These are phyloP conservation scores for Sisor rabdophorus DNA, from an alignment of 2,113 vertebrate genomes.

Conservation along the genomic window DNA sequence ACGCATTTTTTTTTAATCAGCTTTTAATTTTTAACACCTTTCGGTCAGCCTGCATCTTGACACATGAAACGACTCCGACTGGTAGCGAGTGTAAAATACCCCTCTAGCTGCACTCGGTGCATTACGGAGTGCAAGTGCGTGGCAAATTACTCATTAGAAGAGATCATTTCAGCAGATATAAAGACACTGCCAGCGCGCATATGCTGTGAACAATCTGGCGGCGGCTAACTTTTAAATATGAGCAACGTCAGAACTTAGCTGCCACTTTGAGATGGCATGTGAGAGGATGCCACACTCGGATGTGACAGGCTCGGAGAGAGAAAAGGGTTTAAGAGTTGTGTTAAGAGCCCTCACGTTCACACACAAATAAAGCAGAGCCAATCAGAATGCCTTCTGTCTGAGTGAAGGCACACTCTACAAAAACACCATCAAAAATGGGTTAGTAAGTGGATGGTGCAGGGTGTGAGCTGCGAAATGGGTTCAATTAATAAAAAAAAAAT, in stretches of 20 bases:
- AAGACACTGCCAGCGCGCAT: conserved; percentile 71
- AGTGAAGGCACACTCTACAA: not conserved
- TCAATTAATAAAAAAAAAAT: not conserved
- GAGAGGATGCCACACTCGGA: not conserved
- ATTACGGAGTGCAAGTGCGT: conserved; percentile 75
- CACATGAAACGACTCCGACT: conserved; percentile 51
- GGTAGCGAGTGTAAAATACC: conserved; percentile 75
- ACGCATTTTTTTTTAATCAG: conserved; percentile 48
- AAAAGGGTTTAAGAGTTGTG: conserved; percentile 36
- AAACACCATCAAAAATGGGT: not conserved
- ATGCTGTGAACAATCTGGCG: conserved; percentile 36
- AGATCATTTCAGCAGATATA: conserved; percentile 83
- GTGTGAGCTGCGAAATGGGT: not conserved
- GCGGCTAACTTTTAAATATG: conserved; percentile 44
- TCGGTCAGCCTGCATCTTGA: conserved; percentile 52
- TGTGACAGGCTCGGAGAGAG: conserved; percentile 29
- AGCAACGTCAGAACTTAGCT: conserved; percentile 27
- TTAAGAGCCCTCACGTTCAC: conserved; percentile 15
- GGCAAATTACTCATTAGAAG: conserved; percentile 78
- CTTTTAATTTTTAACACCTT: conserved; percentile 69
- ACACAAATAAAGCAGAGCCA: conserved; percentile 3
- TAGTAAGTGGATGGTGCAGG: not conserved
- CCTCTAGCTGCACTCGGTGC: conserved; percentile 71
- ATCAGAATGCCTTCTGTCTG: conserved; percentile 6
- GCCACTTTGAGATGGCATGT: conserved; percentile 19